Evolutionary conservation across 2,113 vertebrate genomes (phyloP), one percentile per base, ranked within the genome.

Genomic region (Engystomops pustulosus): DNA sequence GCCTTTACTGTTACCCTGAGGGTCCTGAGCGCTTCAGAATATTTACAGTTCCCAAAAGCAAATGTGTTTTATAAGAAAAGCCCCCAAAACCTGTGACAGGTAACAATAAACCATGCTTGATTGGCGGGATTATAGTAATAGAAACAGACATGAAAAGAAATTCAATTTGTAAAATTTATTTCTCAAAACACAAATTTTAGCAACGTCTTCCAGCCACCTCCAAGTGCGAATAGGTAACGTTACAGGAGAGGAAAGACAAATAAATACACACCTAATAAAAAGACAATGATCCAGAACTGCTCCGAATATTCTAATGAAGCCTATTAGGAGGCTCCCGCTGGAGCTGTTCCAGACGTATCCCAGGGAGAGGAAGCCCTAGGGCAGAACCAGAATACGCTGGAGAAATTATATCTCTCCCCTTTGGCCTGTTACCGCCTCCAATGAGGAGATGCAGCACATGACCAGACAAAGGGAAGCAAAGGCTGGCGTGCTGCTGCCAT

Each of bases 281-380:
- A 67, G 62, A 34, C 30, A 36, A 36, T 36, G 62, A 36, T 67
- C 30, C 32, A 2, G 62, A 67, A 20, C 30, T 36, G 62, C 32
- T 36, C 6, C 14, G 30, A 34, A 36, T 67, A 36, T 67, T 67
- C 62, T 67, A 67, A 67, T 67, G 62, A 67, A 34, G 62, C 32
- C 62, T 17, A 67, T 67, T 67, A 67, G 62, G 62, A 67, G 32
- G 62, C 62, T 67, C 62, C 62, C 62, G 62, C 62, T 67, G 62
- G 62, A 67, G 62, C 62, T 67, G 62, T 34, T 67, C 62, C 62
- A 67, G 62, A 67, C 32, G 12, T 34, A 20, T 67, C 62, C 62
- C 62, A 10, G 62, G 32, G 30, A 36, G 62, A 67, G 32, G 27
- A 8, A 9, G 62, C 62, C 62, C 62, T 32, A 36, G 62, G 62